Conservation (phyloP, 2,113 vertebrate genomes). For the Albula goreensis region DNA sequence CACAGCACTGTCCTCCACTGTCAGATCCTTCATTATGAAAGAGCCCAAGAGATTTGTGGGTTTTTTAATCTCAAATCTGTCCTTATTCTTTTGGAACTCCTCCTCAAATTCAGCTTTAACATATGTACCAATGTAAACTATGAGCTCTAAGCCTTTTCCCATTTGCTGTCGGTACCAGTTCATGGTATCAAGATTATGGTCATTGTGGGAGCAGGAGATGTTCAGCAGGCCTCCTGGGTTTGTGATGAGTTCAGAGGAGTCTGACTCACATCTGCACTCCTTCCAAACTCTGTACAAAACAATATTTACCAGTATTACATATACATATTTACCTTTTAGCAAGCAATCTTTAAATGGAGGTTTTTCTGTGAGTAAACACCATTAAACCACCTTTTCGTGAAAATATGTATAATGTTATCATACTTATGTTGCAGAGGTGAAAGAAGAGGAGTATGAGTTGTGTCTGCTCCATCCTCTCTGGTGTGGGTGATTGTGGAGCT, state of each 20-base stretch:
- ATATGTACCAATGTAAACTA: neutral
- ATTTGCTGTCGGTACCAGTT: neutral
- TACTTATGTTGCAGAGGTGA: neutral
- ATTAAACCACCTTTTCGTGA: too few species aligned
- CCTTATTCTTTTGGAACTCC: neutral
- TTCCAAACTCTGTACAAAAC: neutral
- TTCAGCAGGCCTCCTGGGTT: neutral
- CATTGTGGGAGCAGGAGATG: neutral
- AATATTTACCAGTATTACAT: too few species aligned
- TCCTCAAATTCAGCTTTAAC: neutral
- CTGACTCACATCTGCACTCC: neutral
- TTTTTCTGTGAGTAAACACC: neutral
- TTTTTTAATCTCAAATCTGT: conserved; percentile 13
- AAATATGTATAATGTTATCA: too few species aligned
- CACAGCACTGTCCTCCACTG: neutral
- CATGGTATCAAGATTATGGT: neutral
- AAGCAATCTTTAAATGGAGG: too few species aligned
- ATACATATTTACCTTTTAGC: too few species aligned
- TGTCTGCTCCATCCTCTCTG: neutral
- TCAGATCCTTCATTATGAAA: conserved; percentile 1
- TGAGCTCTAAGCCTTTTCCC: neutral
- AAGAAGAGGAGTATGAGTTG: neutral
- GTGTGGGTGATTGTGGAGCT: neutral
- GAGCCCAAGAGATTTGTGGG: neutral
- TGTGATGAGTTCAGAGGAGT: neutral